Evolutionary conservation across 2,113 vertebrate genomes (phyloP), one percentile per base, ranked within the genome.

Genomic region (Diphyllodes magnificus): DNA sequence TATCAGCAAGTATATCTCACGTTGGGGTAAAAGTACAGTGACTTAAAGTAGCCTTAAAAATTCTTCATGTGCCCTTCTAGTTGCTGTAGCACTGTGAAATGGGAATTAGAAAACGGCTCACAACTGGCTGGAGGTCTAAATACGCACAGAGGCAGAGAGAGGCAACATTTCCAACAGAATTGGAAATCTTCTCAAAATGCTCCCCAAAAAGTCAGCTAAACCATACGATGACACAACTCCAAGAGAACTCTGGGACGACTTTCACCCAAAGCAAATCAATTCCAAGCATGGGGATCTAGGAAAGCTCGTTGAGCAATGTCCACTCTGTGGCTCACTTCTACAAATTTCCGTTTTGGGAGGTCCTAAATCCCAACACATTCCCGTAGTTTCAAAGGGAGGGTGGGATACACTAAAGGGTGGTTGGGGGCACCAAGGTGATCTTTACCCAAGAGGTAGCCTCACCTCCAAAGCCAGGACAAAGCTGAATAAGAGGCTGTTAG

Each of bases 41-140:
- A 12, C 49, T 90, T 53, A 16, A 73, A 15, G 86, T 84, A 81
- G 35, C 53, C 90, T 89, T 69, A 70, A 69, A 82, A 81, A 72
- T 40, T 65, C 73, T 82, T 90, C 73, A 14, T 1, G 28, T 56
- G 88, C 79, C 92, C 92, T 93, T 76, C 93, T 93, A 64, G 69
- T 60, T 82, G 66, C 69, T 89, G 85, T 21, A 69, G 86, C 37
- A 59, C 86, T 85, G 88, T 54, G 77, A 88, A 92, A 95, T 75
- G 70, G 75, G 54, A 75, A 47, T 72, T 71, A 76, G n/a, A 60
- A 56, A 30, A 40, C 2, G 6, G 66, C 20, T 69, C 91, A 44
- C 79, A 65, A 80, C 93, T 60, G 69, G 17, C 59, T 44, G 57
- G 82, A 82, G 81, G 68, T 22, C 56, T 50, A 13, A 79, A n/a